phyloP scores from a whole-genome alignment of 1,140 invertebrate genomes.

The Heliconius eleuchia region DNA sequence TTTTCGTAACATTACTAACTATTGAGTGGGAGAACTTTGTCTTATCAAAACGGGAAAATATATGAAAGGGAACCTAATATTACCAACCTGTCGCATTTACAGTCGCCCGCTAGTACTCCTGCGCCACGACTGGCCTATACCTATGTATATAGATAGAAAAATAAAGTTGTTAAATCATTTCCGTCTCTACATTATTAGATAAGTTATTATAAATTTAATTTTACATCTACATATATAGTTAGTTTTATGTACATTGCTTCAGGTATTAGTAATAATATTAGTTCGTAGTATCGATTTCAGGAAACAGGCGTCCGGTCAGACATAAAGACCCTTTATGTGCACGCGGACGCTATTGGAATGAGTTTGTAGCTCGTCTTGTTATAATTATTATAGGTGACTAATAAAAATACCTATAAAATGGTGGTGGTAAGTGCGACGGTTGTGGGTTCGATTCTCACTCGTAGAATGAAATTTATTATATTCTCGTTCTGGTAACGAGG shows the following conservation, averaged over 20 bases:
- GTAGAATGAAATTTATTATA: background rate
- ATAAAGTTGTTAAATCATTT: no score
- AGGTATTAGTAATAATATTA: conserved; percentile 22
- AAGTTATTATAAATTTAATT: no score
- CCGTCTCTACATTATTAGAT: no score
- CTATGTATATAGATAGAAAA: no score
- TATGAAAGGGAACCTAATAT: no score
- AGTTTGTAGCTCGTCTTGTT: conserved; percentile 11
- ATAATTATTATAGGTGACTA: conserved; percentile 18
- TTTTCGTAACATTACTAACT: no score
- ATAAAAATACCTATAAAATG: background rate
- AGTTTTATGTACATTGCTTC: background rate
- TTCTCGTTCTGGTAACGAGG: background rate
- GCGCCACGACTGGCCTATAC: no score
- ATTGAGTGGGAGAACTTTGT: no score
- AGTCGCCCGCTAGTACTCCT: no score
- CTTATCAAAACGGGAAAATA: no score
- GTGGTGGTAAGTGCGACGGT: no score
- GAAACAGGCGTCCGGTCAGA: conserved; percentile 24
- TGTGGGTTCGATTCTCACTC: background rate
- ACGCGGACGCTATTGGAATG: conserved; percentile 26
- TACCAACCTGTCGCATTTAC: no score
- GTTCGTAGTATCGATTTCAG: conserved; percentile 24
- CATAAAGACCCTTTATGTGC: conserved; percentile 27
- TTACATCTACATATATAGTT: background rate